Evolutionary conservation across 2,888 invertebrate genomes (phyloP).

Genomic region (Dimorphilus gyrociliatus): DNA sequence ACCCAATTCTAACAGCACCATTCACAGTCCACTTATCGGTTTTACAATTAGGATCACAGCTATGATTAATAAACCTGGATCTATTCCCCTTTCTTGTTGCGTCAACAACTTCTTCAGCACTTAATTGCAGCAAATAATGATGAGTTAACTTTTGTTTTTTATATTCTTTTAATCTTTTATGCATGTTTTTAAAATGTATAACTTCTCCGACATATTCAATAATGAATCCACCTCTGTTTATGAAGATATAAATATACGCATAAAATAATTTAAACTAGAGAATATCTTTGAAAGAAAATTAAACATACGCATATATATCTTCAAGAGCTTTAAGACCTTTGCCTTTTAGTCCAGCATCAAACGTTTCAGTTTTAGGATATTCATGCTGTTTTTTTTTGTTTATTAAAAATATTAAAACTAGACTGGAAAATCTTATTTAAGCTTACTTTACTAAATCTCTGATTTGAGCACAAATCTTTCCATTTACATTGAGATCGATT

Average conservation of each 20-base stretch:
- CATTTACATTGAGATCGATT: conserved; percentile 79
- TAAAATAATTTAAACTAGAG: background rate
- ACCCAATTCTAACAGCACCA: conserved; percentile 74
- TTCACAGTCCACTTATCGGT: conserved; percentile 67
- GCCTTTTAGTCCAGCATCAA: conserved; percentile 67
- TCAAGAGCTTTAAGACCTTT: conserved; percentile 67
- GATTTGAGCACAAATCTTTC: conserved; percentile 77
- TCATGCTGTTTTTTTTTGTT: too few relatives aligned
- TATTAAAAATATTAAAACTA: too few relatives aligned
- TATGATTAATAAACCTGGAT: conserved; percentile 94
- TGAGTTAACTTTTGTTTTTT: conserved; percentile 75
- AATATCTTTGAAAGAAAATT: too few relatives aligned
- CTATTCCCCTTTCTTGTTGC: conserved; percentile 88
- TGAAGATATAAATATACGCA: background rate
- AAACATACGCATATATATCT: conserved; percentile 47
- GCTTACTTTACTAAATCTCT: conserved; percentile 62
- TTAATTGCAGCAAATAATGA: conserved; percentile 92
- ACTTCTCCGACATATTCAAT: conserved; percentile 99
- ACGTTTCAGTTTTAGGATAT: conserved; percentile 61
- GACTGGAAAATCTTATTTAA: too few relatives aligned
- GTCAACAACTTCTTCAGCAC: conserved; percentile 83
- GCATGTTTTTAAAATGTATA: conserved; percentile 74
- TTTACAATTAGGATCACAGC: conserved; percentile 94
- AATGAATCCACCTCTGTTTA: conserved; percentile 68
- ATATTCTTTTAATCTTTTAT: conserved; percentile 67